These are phyloP conservation scores for Isurus oxyrinchus DNA, from an alignment of 2,113 vertebrate species.

Conservation along the genomic window DNA sequence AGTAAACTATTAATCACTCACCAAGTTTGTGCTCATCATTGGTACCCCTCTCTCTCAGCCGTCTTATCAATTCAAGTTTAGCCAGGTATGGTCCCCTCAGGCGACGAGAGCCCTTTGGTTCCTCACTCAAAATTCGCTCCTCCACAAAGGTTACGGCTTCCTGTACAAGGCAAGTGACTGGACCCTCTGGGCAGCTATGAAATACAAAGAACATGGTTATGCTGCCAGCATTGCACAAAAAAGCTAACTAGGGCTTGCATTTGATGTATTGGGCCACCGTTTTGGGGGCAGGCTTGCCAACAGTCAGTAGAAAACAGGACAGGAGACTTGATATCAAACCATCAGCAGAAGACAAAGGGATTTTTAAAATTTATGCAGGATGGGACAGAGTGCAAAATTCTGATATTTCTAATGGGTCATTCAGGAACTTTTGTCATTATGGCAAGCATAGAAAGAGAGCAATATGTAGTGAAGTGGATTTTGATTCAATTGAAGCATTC, in stretches of 20 bases:
- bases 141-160: constrained; percentile 84
- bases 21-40: constrained; percentile 75
- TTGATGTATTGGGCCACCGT: not conserved
- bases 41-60: constrained; percentile 67
- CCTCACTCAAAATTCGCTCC: constrained; percentile 67
- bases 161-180: constrained; percentile 71
- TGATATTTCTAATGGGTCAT: not conserved
- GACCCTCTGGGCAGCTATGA: constrained; percentile 76
- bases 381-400: not conserved
- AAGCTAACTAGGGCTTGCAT: not conserved
- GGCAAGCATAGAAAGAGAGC: not conserved
- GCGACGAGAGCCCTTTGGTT: constrained; percentile 66
- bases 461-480: not conserved
- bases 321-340: not conserved
- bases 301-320: not conserved
- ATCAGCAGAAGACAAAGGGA: not conserved
- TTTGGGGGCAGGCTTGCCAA: not conserved
- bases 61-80: constrained; percentile 79
- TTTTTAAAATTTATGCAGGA: not conserved
- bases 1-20: constrained; percentile 50
- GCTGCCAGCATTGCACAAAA: not conserved
- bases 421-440: not conserved
- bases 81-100: constrained; percentile 84
- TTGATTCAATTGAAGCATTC: not conserved
- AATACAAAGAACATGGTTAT: not conserved